Evolutionary conservation across 2,797 vertebrate species (phyloP), one percentile per base, ranked within the genome.

Genomic region (Acipenser transmontanus): DNA sequence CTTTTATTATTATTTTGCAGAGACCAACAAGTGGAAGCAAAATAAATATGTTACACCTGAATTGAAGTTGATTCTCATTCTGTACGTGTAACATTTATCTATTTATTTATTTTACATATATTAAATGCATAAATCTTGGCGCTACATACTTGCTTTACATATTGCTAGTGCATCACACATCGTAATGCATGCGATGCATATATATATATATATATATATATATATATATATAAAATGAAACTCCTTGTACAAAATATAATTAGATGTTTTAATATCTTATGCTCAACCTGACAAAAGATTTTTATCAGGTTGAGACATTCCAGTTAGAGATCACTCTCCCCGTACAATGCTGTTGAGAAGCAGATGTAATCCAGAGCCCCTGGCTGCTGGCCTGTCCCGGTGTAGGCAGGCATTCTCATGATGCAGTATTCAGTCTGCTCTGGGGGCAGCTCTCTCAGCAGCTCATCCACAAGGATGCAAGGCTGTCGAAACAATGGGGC

Each of bases 391-490:
- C 88, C 91, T 0, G 88, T 87, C 13, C 92, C 92, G 0, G 82
- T 78, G 76, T 91, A 94, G 0, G 85, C 71, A 0, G 93, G 92
- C 93, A 93, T 94, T 68, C 90, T 89, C 75, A 88, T 85, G 80
- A 93, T 89, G 76, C 93, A 94, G 72, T 93, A 94, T 72, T 94
- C 91, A 61, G 93, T 91, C 82, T 94, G 93, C 48, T 93, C 92
- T 0, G 91, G 86, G 59, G 92, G 92, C 68, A 94, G 78, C 75
- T 93, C 93, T 52, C 91, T 83, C 4, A 88, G 87, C 67, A 94
- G 77, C 72, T 94, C 93, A 6, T 94, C 92, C 1, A 88, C 81
- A 73, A 94, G 79, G 77, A 94, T 94, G 34, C 91, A 93, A 0
- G 91, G 90, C 93, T 94, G 78, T 14, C 14, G 64, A 62, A 64